Evolutionary conservation across 2,797 vertebrate species (phyloP).

Genomic region (Bufotes viridis): DNA sequence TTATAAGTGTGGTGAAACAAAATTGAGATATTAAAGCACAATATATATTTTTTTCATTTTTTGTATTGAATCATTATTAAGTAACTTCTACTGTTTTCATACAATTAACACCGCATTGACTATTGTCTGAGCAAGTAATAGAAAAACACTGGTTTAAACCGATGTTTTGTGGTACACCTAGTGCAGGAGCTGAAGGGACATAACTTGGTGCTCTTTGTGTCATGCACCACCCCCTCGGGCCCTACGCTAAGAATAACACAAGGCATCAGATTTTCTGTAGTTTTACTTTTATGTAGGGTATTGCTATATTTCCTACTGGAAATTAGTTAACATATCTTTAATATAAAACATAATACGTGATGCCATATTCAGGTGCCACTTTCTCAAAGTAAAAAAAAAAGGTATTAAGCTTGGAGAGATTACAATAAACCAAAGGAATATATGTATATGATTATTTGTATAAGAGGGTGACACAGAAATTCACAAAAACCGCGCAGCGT

Average conservation of each 20-base stretch:
- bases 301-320: background rate
- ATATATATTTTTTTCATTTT: constrained; percentile 43
- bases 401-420: constrained; percentile 64
- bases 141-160: background rate
- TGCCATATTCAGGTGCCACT: constrained; percentile 52
- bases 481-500: constrained; percentile 62
- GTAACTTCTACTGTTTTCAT: constrained; percentile 1
- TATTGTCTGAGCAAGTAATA: constrained; percentile 44
- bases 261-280: background rate
- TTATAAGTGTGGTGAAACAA: constrained; percentile 47
- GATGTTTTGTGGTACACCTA: background rate
- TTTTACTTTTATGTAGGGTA: constrained; percentile 4
- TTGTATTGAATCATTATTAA: constrained; percentile 34
- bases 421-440: constrained; percentile 68
- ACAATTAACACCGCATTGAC: constrained; percentile 27
- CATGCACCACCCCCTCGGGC: background rate
- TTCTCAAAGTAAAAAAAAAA: constrained; percentile 56
- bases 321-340: constrained; percentile 24
- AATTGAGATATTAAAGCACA: constrained; percentile 65
- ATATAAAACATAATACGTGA: constrained; percentile 1
- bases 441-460: constrained; percentile 36
- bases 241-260: background rate
- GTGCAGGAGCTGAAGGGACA: background rate
- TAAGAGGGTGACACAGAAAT: constrained; percentile 61
- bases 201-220: background rate